Percentiles rank a stretch among this genome's conserved stretches.
phyloP scores from a whole-genome alignment of 2,797 vertebrate species.

The Cyprinella venusta region DNA sequence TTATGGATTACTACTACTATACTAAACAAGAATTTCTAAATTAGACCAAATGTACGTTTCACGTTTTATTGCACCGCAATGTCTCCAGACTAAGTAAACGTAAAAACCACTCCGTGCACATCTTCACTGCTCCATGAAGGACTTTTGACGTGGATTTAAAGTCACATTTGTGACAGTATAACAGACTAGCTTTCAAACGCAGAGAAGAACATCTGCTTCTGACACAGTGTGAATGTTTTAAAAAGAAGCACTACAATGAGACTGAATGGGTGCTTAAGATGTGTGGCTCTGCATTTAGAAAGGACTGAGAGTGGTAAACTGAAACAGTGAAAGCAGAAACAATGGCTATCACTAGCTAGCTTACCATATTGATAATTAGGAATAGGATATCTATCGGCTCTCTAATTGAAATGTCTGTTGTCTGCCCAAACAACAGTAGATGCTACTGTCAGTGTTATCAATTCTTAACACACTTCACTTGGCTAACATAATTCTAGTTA shows the following conservation, averaged over 20 bases:
- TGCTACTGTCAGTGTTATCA: neutral
- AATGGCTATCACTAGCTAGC: neutral
- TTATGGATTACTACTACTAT: neutral
- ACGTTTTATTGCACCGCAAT: neutral
- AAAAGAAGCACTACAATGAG: neutral
- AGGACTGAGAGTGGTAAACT: neutral
- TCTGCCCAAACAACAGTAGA: neutral
- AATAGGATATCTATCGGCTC: neutral
- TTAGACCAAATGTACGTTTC: neutral
- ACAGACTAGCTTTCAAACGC: constrained; percentile 37
- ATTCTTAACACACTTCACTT: neutral
- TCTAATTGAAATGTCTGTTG: neutral
- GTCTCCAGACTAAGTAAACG: constrained; percentile 3
- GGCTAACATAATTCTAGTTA: neutral
- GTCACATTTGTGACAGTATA: constrained; percentile 25
- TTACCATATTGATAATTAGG: neutral
- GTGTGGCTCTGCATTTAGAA: neutral
- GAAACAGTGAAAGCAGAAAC: neutral
- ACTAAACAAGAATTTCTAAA: neutral
- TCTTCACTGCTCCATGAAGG: neutral
- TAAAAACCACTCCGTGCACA: neutral
- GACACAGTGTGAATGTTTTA: neutral
- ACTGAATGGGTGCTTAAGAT: neutral
- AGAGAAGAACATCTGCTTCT: constrained; percentile 39
- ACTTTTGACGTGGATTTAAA: constrained; percentile 1